These are phyloP conservation scores for Apus apus DNA, from an alignment of 2,113 vertebrate genomes.

Conservation along the genomic window DNA sequence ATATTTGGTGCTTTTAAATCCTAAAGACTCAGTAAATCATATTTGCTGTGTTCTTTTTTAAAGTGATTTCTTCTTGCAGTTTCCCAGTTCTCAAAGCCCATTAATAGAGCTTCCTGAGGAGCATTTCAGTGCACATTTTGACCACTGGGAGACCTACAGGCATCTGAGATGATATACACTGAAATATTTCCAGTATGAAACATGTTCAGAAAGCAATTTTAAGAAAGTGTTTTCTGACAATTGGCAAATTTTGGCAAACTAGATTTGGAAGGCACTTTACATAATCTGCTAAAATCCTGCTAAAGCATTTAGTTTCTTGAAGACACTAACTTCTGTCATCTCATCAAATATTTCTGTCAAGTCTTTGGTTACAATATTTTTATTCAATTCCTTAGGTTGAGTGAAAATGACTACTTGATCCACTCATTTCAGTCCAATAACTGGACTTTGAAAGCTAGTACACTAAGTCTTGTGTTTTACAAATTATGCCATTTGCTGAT, in stretches of 20 bases:
- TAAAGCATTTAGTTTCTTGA: background rate
- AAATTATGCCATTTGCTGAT: background rate
- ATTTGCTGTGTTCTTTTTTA: background rate
- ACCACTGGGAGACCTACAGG: background rate
- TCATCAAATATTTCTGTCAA: background rate
- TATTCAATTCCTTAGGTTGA: background rate
- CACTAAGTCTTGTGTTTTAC: background rate
- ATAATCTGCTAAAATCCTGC: background rate
- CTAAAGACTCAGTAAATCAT: background rate
- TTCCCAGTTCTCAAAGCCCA: background rate
- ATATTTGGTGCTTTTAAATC: background rate
- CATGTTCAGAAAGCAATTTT: background rate
- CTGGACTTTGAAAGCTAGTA: background rate
- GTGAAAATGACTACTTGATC: background rate
- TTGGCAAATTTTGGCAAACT: background rate
- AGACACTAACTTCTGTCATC: background rate
- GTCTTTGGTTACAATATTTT: background rate
- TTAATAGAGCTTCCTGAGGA: background rate
- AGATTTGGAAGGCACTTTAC: background rate
- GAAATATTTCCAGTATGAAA: background rate
- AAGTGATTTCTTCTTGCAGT: background rate
- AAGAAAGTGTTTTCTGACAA: background rate
- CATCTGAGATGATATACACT: background rate
- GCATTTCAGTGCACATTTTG: background rate
- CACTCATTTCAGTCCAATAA: background rate